phyloP scores from a whole-genome alignment of 2,113 vertebrate species.

The Onychorhynchus coronatus region DNA sequence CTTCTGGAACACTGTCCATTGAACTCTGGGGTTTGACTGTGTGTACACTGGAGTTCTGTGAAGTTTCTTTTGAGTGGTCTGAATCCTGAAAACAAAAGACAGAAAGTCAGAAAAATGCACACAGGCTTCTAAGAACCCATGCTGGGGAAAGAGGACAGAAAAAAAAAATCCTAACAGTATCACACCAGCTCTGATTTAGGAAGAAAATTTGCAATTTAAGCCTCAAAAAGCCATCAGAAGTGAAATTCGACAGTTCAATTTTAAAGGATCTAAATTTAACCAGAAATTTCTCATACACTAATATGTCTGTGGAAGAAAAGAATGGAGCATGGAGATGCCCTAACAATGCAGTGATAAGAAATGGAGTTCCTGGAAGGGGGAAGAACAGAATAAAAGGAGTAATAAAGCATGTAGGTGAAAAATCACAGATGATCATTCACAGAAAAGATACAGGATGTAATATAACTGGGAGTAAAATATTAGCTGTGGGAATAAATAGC shows the following conservation, averaged over 20 bases:
- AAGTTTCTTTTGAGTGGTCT: slow-evolving; percentile 47
- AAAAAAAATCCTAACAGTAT: neutral
- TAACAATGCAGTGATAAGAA: neutral
- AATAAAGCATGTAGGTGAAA: neutral
- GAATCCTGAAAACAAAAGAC: slow-evolving; percentile 50
- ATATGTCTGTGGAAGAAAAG: neutral
- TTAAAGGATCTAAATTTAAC: neutral
- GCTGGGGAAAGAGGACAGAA: neutral
- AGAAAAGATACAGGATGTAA: neutral
- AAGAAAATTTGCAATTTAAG: neutral
- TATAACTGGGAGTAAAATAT: neutral
- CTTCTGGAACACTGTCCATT: neutral
- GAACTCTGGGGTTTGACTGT: neutral
- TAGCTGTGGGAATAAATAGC: neutral
- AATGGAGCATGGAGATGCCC: neutral
- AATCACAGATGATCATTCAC: neutral
- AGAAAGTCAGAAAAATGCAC: neutral
- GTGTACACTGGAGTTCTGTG: slow-evolving; percentile 8
- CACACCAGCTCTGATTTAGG: neutral
- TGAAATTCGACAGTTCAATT: neutral
- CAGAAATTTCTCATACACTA: neutral
- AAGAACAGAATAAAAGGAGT: neutral
- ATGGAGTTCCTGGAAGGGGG: neutral
- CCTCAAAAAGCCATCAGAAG: neutral
- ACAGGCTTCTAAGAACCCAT: neutral